Conservation (phyloP, 2,888 invertebrate genomes). For the Rhopalosiphum nymphaeae region DNA sequence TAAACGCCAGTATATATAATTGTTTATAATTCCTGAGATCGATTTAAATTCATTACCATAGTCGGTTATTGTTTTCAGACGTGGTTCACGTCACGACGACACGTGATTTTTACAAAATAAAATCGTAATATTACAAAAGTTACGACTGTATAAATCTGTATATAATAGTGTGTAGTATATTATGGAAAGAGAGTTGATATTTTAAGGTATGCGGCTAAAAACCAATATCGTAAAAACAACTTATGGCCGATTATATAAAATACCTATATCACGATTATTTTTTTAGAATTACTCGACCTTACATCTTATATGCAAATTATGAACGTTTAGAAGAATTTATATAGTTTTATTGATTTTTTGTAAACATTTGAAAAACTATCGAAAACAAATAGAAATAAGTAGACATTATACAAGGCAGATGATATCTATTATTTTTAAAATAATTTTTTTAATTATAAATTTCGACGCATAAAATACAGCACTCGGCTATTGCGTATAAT, state of each 20-base stretch:
- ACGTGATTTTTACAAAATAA: neutral
- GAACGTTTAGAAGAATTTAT: neutral
- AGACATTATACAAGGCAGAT: neutral
- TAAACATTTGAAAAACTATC: neutral
- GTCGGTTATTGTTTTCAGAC: neutral
- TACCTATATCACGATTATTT: neutral
- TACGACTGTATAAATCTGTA: neutral
- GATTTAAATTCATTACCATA: neutral
- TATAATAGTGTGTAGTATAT: neutral
- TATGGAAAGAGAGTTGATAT: neutral
- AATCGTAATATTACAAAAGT: neutral
- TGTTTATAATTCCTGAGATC: neutral
- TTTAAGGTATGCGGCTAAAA: neutral
- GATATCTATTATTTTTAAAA: neutral
- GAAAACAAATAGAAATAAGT: neutral
- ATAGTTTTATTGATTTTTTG: neutral
- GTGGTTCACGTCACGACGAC: no score
- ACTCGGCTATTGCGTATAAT: neutral
- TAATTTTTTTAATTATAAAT: neutral
- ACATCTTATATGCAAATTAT: constrained; percentile 17
- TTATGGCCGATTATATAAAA: neutral
- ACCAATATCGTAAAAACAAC: neutral
- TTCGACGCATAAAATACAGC: neutral
- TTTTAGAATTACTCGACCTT: neutral
- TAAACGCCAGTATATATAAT: no score